phyloP scores from a whole-genome alignment of 2,113 vertebrate species.

The Bucco capensis region DNA sequence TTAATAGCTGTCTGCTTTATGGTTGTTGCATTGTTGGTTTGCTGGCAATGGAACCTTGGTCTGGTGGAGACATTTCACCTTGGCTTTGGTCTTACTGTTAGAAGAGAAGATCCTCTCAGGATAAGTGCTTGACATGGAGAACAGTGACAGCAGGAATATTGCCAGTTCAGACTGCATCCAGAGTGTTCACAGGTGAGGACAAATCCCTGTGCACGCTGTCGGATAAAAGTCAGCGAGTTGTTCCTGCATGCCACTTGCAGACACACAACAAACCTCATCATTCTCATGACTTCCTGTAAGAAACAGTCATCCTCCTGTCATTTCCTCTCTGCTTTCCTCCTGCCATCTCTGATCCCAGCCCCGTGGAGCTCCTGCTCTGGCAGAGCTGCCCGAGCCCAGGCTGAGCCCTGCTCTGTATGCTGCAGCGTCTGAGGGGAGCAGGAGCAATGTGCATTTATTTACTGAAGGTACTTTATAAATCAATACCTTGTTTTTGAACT shows the following conservation, averaged over 20 bases:
- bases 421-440: constrained; percentile 64
- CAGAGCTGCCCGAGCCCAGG: not conserved
- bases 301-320: not conserved
- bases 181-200: not conserved
- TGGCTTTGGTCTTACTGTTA: not conserved
- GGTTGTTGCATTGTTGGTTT: not conserved
- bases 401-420: constrained; percentile 26
- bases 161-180: not conserved
- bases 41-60: not conserved
- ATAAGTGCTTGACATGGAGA: not conserved
- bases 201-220: not conserved
- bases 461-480: constrained; percentile 78
- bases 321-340: not conserved
- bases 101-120: not conserved
- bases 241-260: not conserved
- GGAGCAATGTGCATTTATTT: constrained; percentile 71
- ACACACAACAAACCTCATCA: not conserved
- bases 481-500: constrained; percentile 78
- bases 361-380: no score
- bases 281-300: not conserved
- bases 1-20: not conserved
- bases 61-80: not conserved
- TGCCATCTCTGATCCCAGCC: no score
- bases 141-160: not conserved
- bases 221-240: not conserved